Conservation (phyloP, 2,797 vertebrate species). For the Epinephelus malabaricus region DNA sequence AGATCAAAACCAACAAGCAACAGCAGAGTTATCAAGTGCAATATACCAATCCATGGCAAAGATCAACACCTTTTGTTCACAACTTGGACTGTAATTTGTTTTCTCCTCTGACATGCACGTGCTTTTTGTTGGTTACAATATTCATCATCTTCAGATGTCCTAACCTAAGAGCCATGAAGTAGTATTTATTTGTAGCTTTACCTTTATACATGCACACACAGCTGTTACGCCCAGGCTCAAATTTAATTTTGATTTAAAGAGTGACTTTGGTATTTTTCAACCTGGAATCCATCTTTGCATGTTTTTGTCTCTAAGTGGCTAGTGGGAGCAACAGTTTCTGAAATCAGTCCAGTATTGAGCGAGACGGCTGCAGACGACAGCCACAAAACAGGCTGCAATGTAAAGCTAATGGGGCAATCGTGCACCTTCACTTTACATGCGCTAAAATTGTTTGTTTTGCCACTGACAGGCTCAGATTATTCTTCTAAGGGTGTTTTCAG, state of each 20-base stretch:
- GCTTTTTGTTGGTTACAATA: neutral
- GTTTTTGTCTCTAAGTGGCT: too few species aligned
- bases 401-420: too few species aligned
- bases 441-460: too few species aligned
- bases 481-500: too few species aligned
- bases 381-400: too few species aligned
- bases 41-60: constrained; percentile 75
- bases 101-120: neutral
- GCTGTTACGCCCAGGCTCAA: neutral
- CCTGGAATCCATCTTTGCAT: too few species aligned
- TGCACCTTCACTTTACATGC: too few species aligned
- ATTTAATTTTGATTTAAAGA: neutral
- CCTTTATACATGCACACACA: neutral
- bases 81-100: constrained; percentile 1
- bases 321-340: too few species aligned
- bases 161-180: constrained; percentile 32
- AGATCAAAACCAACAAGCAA: constrained; percentile 57
- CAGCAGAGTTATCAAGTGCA: constrained; percentile 82
- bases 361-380: rapidly evolving
- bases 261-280: too few species aligned
- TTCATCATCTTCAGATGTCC: neutral
- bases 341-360: too few species aligned
- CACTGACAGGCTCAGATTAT: too few species aligned
- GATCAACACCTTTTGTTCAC: constrained; percentile 43
- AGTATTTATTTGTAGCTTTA: constrained; percentile 54